A percentile compares a stretch with the other conserved stretches of the same genome.
phyloP scores from a whole-genome alignment of 2,888 invertebrate species.

The Phania funesta region DNA sequence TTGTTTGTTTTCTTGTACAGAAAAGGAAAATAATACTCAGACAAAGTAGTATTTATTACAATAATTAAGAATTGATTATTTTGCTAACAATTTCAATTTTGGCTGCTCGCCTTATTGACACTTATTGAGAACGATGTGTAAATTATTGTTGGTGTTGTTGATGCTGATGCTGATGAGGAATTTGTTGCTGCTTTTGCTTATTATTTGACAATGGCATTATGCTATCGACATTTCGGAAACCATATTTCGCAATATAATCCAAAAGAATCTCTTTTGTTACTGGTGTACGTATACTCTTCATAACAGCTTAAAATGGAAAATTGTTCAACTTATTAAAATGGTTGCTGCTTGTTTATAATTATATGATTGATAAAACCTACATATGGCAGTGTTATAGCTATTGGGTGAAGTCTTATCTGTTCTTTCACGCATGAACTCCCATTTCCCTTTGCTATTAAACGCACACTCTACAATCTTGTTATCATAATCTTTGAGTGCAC shows the following conservation, averaged over 20 bases:
- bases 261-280: constrained; percentile 91
- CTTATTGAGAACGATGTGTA: constrained; percentile 41
- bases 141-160: constrained; percentile 59
- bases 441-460: constrained; percentile 86
- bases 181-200: constrained; percentile 45
- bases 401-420: constrained; percentile 99
- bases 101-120: neutral
- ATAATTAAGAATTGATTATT: no score
- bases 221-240: constrained; percentile 85
- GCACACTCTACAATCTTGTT: constrained; percentile 98
- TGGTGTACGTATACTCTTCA: constrained; percentile 89
- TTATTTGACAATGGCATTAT: constrained; percentile 85
- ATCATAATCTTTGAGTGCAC: constrained; percentile 85
- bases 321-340: neutral
- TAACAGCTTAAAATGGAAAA: constrained; percentile 85
- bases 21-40: no score
- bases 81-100: constrained; percentile 26
- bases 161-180: neutral
- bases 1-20: no score
- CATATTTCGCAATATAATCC: constrained; percentile 85
- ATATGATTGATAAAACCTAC: constrained; percentile 50
- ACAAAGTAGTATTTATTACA: neutral
- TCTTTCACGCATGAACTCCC: constrained; percentile 97
- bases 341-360: neutral
- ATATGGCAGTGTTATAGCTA: constrained; percentile 88